Evolutionary conservation across 2,797 vertebrate genomes (phyloP).

Genomic region (Enteromius anoplus): DNA sequence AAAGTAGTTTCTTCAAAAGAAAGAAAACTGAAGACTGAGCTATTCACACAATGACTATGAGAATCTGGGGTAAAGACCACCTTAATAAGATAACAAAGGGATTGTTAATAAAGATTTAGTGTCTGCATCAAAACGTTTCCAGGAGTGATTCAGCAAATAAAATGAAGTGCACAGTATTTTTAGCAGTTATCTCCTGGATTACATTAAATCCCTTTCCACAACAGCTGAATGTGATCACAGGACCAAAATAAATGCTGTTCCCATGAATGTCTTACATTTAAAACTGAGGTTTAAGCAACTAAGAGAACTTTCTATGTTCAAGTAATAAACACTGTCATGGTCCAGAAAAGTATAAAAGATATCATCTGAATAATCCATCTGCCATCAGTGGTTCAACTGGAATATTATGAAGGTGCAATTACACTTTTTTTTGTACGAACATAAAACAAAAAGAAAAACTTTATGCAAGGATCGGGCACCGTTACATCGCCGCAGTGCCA

Average conservation of each 20-base stretch:
- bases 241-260: conserved; percentile 31
- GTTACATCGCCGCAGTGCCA: no score
- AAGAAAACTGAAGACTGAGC: not conserved
- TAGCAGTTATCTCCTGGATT: conserved; percentile 19
- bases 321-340: no score
- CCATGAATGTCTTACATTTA: conserved; percentile 24
- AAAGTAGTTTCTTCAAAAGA: not conserved
- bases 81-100: not conserved
- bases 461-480: no score
- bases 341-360: no score
- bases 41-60: not conserved
- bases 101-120: not conserved
- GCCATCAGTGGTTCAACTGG: no score
- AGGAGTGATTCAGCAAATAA: not conserved
- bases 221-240: conserved; percentile 2
- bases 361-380: no score
- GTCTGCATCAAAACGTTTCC: not conserved
- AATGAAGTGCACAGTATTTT: not conserved
- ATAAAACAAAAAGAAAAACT: no score
- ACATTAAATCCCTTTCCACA: conserved; percentile 12
- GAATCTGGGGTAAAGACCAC: conserved; percentile 1
- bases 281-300: not conserved
- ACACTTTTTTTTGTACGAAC: no score
- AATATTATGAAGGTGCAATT: no score
- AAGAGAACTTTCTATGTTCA: not conserved